Evolutionary conservation across 2,888 invertebrate genomes (phyloP).

Genomic region (Drosophila recens): DNA sequence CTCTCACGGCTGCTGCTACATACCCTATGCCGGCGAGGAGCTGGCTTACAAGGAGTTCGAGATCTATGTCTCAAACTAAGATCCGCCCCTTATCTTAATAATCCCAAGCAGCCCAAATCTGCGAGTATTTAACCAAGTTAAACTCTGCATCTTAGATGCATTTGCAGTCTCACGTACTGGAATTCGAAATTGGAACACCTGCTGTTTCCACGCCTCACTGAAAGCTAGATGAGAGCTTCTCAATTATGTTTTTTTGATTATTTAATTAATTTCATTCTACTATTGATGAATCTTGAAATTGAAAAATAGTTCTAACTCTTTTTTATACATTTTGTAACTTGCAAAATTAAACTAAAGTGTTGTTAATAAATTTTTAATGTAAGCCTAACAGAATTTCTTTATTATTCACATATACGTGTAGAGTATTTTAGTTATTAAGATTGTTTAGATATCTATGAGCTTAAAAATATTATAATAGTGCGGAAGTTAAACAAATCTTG

Average conservation of each 20-base stretch:
- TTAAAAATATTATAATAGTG: too few species aligned
- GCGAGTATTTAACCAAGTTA: conserved; percentile 45
- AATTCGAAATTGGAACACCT: conserved; percentile 27
- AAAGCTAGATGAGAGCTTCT: conserved; percentile 14
- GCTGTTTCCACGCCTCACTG: conserved; percentile 27
- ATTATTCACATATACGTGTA: neutral
- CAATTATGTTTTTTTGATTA: conserved; percentile 28
- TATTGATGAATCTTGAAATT: conserved; percentile 43
- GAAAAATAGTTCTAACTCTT: conserved; percentile 13
- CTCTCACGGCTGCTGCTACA: conserved; percentile 93
- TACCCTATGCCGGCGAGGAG: conserved; percentile 93
- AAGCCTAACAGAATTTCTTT: conserved; percentile 8
- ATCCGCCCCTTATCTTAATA: neutral
- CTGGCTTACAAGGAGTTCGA: conserved; percentile 93
- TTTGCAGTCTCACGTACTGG: conserved; percentile 47
- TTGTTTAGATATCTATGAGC: too few species aligned
- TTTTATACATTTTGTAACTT: conserved; percentile 28
- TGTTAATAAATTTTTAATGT: conserved; percentile 46
- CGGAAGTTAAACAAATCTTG: too few species aligned
- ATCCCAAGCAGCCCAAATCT: conserved; percentile 9
- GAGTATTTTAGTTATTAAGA: too few species aligned
- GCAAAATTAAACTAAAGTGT: conserved; percentile 37
- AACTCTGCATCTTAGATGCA: conserved; percentile 44
- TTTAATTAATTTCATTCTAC: conserved; percentile 17
- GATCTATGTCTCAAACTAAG: conserved; percentile 86